These are phyloP conservation scores for Leucopsar rothschildi DNA, from an alignment of 2,113 vertebrate genomes.

Conservation along the genomic window DNA sequence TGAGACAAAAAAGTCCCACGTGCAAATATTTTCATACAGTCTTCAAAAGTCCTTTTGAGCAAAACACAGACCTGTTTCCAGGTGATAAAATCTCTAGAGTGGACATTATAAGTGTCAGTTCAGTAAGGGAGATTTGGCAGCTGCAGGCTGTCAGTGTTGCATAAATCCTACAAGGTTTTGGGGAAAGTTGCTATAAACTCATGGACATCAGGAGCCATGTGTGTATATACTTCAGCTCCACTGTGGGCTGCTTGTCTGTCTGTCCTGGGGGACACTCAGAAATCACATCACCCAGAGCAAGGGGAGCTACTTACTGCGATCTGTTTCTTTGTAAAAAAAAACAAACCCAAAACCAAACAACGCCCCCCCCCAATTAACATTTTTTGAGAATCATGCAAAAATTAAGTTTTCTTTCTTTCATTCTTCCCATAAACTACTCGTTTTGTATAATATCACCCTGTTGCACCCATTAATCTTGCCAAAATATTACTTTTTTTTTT, in stretches of 20 bases:
- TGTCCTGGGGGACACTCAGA: neutral
- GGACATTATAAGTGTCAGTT: neutral
- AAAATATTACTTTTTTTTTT: neutral
- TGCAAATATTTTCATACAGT: neutral
- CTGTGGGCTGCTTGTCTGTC: fast-evolving
- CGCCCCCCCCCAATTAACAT: neutral
- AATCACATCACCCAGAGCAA: fast-evolving
- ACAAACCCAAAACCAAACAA: neutral
- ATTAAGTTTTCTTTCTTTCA: neutral
- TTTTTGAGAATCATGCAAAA: neutral
- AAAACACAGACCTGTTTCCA: neutral
- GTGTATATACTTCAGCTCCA: neutral
- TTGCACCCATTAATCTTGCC: neutral
- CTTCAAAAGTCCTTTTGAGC: neutral
- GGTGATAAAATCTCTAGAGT: neutral
- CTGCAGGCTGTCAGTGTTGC: neutral
- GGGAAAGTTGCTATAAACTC: neutral
- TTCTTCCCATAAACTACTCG: neutral
- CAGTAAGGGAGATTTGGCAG: neutral
- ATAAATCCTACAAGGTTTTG: neutral
- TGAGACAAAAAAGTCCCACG: neutral
- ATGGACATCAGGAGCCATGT: neutral
- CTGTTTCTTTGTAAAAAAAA: neutral
- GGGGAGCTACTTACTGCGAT: neutral
- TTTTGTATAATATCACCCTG: neutral